Evolutionary conservation across 1,140 invertebrate species (phyloP), one percentile per base, ranked within the genome.

Genomic region (Caenorhabditis inopinata): DNA sequence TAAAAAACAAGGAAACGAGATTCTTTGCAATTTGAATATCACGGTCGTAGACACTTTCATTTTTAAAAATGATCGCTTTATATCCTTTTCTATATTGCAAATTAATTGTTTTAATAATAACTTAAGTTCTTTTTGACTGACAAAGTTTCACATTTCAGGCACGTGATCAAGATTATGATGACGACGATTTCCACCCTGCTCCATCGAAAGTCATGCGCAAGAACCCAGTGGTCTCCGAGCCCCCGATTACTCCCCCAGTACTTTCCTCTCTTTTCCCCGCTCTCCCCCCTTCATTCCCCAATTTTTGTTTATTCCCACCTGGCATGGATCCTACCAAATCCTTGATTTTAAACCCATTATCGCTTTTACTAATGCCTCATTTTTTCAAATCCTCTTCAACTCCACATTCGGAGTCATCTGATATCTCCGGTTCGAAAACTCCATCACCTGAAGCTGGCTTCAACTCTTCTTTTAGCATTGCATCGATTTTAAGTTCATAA

Each of bases 401-500:
- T 0, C 58, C 58, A 4, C 32, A 68, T 21, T 68, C 58, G 2
- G 58, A 68, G n/a, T 38, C 58, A 6, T 68, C 58, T 0, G 58
- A 68, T 1, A n/a, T 68, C 2, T 68, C 58, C 1, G 49, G 49
- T 7, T 58, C 58, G 4, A 68, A 68, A 18, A 68, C 58, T 7
- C 58, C 58, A 16, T 38, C 32, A 21, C 58, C 58, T 38, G 58
- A 68, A 38, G 58, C 58, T 68, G 58, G 58, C 18, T 68, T 68
- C 58, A 68, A 38, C 58, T 68, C 58, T 0, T 68, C 58, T 7
- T 68, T 68, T 38, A 68, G 58, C 23, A 68, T 68, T 68, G 58
- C 35, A 7, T 68, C 58, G 4, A 68, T 68, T 68, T 68, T 68
- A 18, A 68, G 58, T 32, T 38, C 58, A 5, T 58, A 21, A 58